Conservation (phyloP, 2,113 vertebrate genomes). For the Fregata magnificens region DNA sequence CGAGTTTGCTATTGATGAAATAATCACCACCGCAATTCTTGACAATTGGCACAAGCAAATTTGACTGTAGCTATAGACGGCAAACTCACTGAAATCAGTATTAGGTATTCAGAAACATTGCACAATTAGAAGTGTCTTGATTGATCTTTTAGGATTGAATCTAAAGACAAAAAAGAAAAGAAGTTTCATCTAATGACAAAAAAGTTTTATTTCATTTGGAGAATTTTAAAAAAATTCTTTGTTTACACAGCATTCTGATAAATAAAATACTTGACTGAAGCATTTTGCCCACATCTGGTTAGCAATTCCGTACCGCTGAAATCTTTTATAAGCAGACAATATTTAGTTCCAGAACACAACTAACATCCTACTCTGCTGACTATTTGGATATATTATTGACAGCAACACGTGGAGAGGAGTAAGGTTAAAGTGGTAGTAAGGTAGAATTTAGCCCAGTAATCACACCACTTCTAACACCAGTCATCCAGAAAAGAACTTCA, state of each 20-base stretch:
- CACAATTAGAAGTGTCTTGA: not conserved
- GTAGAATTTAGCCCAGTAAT: not conserved
- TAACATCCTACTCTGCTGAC: not conserved
- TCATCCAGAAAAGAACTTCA: not conserved
- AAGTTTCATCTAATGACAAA: not conserved
- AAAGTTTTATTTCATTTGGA: not conserved
- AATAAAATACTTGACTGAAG: not conserved
- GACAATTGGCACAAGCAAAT: not conserved
- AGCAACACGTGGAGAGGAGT: not conserved
- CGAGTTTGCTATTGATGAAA: not conserved
- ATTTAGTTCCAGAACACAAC: not conserved
- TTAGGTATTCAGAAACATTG: not conserved
- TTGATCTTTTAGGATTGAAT: not conserved
- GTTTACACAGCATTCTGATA: not conserved
- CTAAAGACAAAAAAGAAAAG: not conserved
- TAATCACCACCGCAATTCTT: not conserved
- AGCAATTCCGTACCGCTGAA: not conserved
- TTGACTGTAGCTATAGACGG: not conserved
- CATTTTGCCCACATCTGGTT: not conserved
- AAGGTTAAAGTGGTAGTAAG: not conserved
- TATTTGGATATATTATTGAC: not conserved
- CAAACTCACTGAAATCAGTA: not conserved
- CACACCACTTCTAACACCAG: not conserved
- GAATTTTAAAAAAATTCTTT: not conserved
- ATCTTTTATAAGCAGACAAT: not conserved